A percentile compares a stretch with the other conserved stretches of the same genome.
phyloP scores from a whole-genome alignment of 1,140 invertebrate species.

The Oryzaephilus surinamensis region DNA sequence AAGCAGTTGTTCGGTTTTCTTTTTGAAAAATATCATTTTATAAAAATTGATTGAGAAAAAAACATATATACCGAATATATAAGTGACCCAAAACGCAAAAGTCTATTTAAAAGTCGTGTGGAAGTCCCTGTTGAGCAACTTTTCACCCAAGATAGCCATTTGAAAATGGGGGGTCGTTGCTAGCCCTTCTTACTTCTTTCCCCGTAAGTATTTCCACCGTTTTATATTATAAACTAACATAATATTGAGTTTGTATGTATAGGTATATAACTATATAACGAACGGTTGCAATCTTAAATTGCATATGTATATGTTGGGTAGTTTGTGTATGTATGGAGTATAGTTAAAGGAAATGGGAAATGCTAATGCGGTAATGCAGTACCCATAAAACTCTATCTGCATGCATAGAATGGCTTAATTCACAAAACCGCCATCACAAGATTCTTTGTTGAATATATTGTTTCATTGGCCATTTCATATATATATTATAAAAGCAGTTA shows the following conservation, averaged over 20 bases:
- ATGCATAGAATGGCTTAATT: slow-evolving; percentile 18
- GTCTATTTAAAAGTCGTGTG: slow-evolving; percentile 19
- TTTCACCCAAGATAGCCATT: slow-evolving; percentile 19
- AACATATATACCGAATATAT: too few species aligned
- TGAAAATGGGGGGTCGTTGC: slow-evolving; percentile 9
- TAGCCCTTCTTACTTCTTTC: too few species aligned
- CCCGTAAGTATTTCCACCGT: too few species aligned
- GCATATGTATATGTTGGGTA: too few species aligned
- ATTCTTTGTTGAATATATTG: too few species aligned
- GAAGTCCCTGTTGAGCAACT: slow-evolving; percentile 18
- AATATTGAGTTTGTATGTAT: too few species aligned
- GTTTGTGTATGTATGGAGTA: slow-evolving; percentile 13
- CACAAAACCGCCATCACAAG: slow-evolving; percentile 6
- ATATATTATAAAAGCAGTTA: too few species aligned
- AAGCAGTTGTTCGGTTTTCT: too few species aligned
- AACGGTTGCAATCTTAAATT: slow-evolving; percentile 21
- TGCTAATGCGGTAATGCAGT: slow-evolving; percentile 18
- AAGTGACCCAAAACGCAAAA: slow-evolving; percentile 13
- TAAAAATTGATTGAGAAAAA: too few species aligned
- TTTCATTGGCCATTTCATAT: too few species aligned
- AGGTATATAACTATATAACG: slow-evolving; percentile 12
- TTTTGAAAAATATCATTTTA: too few species aligned
- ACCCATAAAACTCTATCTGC: slow-evolving; percentile 17
- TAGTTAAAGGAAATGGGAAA: slow-evolving; percentile 20
- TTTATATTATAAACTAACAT: too few species aligned